A percentile compares a stretch with the other conserved stretches of the same genome.
phyloP scores from a whole-genome alignment of 2,113 vertebrate genomes.

The Indicator indicator region DNA sequence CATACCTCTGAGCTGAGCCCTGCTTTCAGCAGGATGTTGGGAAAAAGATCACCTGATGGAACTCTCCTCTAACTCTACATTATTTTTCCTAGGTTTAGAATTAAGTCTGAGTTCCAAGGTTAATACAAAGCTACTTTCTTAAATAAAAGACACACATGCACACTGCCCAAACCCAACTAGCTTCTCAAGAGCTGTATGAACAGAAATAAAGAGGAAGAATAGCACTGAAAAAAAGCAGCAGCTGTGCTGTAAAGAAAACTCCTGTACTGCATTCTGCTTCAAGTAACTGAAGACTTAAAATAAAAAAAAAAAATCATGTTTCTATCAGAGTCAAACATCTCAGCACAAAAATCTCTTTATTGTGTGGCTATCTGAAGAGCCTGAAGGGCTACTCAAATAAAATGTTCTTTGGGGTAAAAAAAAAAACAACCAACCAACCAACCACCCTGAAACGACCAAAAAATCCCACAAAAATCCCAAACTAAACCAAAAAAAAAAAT shows the following conservation, averaged over 20 bases:
- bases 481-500: too few relatives aligned
- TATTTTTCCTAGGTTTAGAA: neutral
- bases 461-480: neutral
- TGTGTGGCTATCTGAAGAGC: neutral
- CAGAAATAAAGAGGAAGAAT: neutral
- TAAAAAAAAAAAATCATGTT: too few relatives aligned
- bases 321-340: neutral
- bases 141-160: neutral
- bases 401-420: neutral
- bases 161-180: neutral
- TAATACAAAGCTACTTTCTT: neutral
- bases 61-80: neutral
- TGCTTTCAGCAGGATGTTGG: neutral
- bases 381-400: neutral
- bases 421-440: too few relatives aligned
- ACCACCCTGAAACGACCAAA: too few relatives aligned
- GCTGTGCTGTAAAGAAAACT: too few relatives aligned
- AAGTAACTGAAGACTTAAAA: too few relatives aligned
- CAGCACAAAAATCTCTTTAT: conserved; percentile 24
- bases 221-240: too few relatives aligned
- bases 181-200: neutral
- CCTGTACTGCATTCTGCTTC: too few relatives aligned
- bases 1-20: neutral
- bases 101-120: neutral
- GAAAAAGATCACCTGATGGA: neutral